A percentile compares a stretch with the other conserved stretches of the same genome.
Conservation (phyloP, 1,140 invertebrate species). For the Zaprionus lachaisei region DNA sequence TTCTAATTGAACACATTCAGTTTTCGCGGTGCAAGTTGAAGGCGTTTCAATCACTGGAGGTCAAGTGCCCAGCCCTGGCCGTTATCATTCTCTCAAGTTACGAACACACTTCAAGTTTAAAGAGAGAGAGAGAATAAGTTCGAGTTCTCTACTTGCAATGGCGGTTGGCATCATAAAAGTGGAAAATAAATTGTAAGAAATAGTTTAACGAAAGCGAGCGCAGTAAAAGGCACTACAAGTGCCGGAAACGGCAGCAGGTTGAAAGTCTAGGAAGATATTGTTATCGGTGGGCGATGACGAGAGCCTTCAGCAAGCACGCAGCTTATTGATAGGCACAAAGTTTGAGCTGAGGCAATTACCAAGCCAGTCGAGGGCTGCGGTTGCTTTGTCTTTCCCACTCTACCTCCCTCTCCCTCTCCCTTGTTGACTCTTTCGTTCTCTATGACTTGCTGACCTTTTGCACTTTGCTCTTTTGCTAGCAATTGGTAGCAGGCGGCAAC, state of each 20-base stretch:
- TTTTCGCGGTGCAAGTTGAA: conserved; percentile 1
- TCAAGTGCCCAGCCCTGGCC: neutral
- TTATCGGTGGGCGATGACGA: conserved; percentile 29
- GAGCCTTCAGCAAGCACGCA: conserved; percentile 27
- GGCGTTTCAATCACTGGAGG: neutral
- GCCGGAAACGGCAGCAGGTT: conserved; percentile 1
- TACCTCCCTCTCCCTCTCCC: neutral
- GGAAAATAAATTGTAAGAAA: conserved; percentile 16
- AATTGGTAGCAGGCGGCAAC: conserved; percentile 53
- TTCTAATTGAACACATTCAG: conserved; percentile 3
- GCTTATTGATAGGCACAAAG: conserved; percentile 67
- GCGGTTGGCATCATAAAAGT: conserved; percentile 10
- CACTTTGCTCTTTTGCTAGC: conserved; percentile 53
- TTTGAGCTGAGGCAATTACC: conserved; percentile 62
- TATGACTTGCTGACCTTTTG: conserved; percentile 38
- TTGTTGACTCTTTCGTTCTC: neutral
- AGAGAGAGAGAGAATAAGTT: neutral
- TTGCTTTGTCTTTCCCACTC: conserved; percentile 11
- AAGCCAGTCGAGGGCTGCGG: conserved; percentile 9
- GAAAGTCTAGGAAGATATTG: conserved; percentile 19
- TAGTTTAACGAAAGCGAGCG: conserved; percentile 4
- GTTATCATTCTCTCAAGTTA: conserved; percentile 6
- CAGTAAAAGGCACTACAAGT: conserved; percentile 18
- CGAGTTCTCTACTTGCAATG: conserved; percentile 7
- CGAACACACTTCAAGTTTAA: conserved; percentile 5